Percentiles rank a stretch among this genome's conserved stretches.
phyloP scores from a whole-genome alignment of 2,113 vertebrate genomes.

The Azemiops feae region DNA sequence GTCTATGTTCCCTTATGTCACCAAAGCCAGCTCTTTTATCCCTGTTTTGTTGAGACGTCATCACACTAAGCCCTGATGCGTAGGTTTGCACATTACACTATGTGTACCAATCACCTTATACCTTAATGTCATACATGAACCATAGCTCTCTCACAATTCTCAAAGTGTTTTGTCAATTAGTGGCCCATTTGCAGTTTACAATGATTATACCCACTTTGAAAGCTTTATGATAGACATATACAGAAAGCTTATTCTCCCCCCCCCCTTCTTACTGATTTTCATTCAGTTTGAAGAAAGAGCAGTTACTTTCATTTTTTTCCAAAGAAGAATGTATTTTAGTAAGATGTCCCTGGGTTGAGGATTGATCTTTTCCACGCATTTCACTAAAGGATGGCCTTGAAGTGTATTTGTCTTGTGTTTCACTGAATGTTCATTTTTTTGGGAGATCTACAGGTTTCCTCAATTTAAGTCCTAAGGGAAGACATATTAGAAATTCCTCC shows the following conservation, averaged over 20 bases:
- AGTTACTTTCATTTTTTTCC: neutral
- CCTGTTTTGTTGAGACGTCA: neutral
- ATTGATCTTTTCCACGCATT: neutral
- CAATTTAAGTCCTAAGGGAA: neutral
- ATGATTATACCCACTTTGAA: neutral
- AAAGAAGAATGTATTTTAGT: neutral
- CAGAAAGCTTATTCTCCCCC: neutral
- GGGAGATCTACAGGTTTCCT: neutral
- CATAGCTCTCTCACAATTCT: neutral
- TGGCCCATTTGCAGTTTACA: neutral
- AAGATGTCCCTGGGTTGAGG: neutral
- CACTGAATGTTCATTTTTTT: neutral
- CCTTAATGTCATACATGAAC: neutral
- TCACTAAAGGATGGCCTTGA: neutral
- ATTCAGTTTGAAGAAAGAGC: neutral
- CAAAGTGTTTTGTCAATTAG: neutral
- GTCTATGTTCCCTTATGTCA: neutral
- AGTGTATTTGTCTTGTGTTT: neutral
- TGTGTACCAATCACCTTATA: neutral
- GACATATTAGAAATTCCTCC: neutral
- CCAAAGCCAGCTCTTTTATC: neutral
- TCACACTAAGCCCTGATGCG: neutral
- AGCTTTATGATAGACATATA: neutral
- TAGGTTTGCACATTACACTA: neutral
- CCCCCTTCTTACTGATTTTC: neutral